These are phyloP conservation scores for Anableps anableps DNA, from an alignment of 2,797 vertebrate species.

Conservation along the genomic window DNA sequence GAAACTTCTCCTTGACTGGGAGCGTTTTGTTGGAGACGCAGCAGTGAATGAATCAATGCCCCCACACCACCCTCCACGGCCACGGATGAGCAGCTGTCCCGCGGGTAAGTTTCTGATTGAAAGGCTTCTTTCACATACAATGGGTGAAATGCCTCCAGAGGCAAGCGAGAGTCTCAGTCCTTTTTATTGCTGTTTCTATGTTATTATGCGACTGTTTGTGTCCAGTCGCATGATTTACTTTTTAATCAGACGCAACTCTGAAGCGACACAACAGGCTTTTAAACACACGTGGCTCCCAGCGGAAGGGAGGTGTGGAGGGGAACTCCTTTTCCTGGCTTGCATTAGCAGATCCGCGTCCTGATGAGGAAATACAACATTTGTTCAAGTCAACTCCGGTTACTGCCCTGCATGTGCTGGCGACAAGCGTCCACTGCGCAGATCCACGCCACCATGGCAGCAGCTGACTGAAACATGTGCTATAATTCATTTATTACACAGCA, in stretches of 20 bases:
- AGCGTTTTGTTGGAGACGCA: background rate
- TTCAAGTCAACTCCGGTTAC: conserved; percentile 1
- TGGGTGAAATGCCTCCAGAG: background rate
- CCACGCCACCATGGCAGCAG: background rate
- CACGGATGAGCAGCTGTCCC: background rate
- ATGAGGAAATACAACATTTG: conserved; percentile 28
- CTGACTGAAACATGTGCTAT: background rate
- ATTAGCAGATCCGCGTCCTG: conserved; percentile 4
- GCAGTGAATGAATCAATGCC: background rate
- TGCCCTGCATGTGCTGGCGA: conserved; percentile 1
- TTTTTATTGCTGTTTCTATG: background rate
- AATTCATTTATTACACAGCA: background rate
- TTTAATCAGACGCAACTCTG: background rate
- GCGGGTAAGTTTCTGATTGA: background rate
- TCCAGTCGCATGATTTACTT: background rate
- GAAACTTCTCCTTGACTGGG: background rate
- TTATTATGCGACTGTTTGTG: background rate
- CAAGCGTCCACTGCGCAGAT: background rate
- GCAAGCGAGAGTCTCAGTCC: background rate
- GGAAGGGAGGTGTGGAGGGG: background rate
- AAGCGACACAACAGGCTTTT: background rate
- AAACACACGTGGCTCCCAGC: background rate
- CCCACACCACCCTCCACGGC: background rate
- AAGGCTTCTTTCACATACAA: background rate
- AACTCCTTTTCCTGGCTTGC: background rate